Conservation (phyloP, 2,113 vertebrate species). For the Grallaria varia region DNA sequence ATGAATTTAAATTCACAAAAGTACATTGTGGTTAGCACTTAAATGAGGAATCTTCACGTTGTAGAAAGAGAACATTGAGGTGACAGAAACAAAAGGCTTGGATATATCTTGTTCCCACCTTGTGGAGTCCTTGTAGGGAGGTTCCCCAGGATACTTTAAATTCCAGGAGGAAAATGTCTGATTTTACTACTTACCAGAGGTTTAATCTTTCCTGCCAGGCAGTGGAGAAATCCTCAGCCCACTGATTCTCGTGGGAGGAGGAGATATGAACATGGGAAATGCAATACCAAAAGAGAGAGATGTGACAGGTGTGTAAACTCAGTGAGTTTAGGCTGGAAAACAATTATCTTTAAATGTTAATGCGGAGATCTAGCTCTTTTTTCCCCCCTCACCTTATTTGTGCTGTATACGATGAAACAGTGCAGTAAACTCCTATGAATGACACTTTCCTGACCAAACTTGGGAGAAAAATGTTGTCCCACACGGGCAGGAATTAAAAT, state of each 20-base stretch:
- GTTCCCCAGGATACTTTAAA: neutral
- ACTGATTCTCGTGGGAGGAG: neutral
- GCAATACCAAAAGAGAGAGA: neutral
- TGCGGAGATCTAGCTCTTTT: neutral
- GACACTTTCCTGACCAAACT: neutral
- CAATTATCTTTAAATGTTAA: neutral
- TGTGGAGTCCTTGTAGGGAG: neutral
- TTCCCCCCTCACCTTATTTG: neutral
- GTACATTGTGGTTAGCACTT: neutral
- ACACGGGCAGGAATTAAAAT: rapidly evolving
- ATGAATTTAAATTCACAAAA: neutral
- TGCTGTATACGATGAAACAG: neutral
- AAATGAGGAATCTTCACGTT: neutral
- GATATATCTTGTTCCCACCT: neutral
- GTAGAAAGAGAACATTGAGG: neutral
- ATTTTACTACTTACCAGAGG: neutral
- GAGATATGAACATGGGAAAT: neutral
- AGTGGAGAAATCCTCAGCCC: neutral
- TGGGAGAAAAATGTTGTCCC: neutral
- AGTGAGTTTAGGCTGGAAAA: neutral
- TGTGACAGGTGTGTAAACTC: neutral
- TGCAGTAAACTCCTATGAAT: neutral
- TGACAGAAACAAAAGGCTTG: neutral
- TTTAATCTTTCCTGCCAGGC: neutral
- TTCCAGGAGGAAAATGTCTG: neutral